phyloP scores from a whole-genome alignment of 2,113 vertebrate species.

The Osmerus eperlanus region DNA sequence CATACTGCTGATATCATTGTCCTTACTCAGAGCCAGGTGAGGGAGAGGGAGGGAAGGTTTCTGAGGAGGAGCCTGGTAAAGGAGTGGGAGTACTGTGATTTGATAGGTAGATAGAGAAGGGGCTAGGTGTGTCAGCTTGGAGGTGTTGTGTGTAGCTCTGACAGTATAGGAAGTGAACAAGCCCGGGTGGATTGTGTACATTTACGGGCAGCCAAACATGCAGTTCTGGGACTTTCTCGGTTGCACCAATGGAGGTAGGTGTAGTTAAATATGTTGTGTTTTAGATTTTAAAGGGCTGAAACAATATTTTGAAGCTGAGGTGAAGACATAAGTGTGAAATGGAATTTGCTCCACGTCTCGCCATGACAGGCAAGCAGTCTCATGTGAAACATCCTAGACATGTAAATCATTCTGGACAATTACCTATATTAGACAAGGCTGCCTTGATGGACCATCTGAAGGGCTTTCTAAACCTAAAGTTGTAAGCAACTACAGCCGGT shows the following conservation, averaged over 20 bases:
- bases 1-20: too few relatives aligned
- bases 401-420: conserved; percentile 30
- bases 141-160: background rate
- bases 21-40: too few relatives aligned
- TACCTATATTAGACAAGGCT: background rate
- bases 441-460: background rate
- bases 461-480: background rate
- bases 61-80: background rate
- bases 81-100: background rate
- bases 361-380: conserved; percentile 63
- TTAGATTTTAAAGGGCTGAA: conserved; percentile 29
- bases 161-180: conserved; percentile 3
- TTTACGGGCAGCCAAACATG: conserved; percentile 40
- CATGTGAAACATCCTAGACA: conserved; percentile 61
- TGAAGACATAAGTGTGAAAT: conserved; percentile 38
- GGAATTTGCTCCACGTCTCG: conserved; percentile 60
- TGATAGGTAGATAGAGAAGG: background rate
- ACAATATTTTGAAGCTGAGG: background rate
- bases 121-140: conserved; percentile 1
- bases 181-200: background rate
- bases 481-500: background rate
- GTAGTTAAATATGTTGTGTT: background rate
- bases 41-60: too few relatives aligned
- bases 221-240: conserved; percentile 68
- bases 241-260: conserved; percentile 66